Base-by-base conservation (phyloP, 2,888 invertebrate species). In the Branchellion lobata region DNA sequence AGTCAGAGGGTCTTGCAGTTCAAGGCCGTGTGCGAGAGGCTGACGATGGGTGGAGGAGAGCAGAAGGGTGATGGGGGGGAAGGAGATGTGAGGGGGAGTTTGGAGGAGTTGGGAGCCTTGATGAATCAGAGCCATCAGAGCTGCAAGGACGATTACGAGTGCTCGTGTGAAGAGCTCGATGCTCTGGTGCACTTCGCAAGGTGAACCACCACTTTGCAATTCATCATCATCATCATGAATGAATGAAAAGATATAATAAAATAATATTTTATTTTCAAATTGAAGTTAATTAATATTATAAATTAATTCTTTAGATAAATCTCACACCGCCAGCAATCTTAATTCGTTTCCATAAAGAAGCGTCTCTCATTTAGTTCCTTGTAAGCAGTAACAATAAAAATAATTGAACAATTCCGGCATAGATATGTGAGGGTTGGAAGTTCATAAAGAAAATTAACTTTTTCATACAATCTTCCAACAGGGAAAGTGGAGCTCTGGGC, bases 91-190 rank as follows among this genome's bases (percentile, higher is more conserved):
- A 79, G 79, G 0, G 84, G 84, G 78, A 85, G 84, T 0, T 79
- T 84, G 1, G 87, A 89, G 69, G 89, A 79, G 40, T 84, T 97
- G 73, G 96, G 96, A 0, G 87, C 89, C 81, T 89, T 98, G 75
- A 96, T 99, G 95, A 91, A 91, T 72, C 91, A 91, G 79, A 97
- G 97, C 85, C 98, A 99, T 86, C 88, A 90, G 53, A 97, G 96
- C 85, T 90, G 97, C 77, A 90, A 91, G 80, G 91, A 91, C 81
- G 89, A 93, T 1, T 99, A 96, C 87, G 94, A 98, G 87, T 98
- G 98, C 88, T 96, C 96, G 80, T 95, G 96, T 89, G 90, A 92
- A 0, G 91, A 92, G 84, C 90, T 98, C 83, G 96, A 99, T 87
- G 89, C 90, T 80, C 90, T 98, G 31, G 94, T 96, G 29, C 89